Conservation (phyloP, 2,888 invertebrate genomes). For the Mayetiola destructor region DNA sequence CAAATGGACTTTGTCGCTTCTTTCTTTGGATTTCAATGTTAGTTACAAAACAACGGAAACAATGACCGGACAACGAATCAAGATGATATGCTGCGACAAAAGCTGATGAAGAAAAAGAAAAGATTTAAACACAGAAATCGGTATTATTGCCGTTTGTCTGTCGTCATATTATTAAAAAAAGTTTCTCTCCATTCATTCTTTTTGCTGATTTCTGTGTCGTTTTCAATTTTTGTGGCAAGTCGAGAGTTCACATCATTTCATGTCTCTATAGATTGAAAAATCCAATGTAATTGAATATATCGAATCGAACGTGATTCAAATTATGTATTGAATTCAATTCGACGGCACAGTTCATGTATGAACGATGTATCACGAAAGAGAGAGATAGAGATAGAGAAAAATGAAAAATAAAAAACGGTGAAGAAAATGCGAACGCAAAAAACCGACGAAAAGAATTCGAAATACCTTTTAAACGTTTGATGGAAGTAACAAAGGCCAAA, state of each 20-base stretch:
- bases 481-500: slow-evolving; percentile 11
- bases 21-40: not conserved
- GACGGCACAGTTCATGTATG: not conserved
- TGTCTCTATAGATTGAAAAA: slow-evolving; percentile 9
- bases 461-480: slow-evolving; percentile 2
- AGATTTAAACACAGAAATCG: not conserved
- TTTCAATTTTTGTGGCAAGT: too few species aligned
- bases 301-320: slow-evolving; percentile 11
- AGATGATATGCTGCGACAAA: too few species aligned
- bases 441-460: not conserved
- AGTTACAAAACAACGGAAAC: not conserved
- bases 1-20: not conserved
- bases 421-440: not conserved
- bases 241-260: slow-evolving; percentile 13
- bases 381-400: not conserved
- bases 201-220: too few species aligned
- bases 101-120: not conserved
- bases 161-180: not conserved
- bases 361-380: not conserved
- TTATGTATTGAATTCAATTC: slow-evolving; percentile 12
- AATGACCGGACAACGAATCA: not conserved
- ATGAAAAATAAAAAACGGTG: not conserved
- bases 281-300: slow-evolving; percentile 12
- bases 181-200: not conserved
- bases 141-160: not conserved